Evolutionary conservation across 2,888 invertebrate species (phyloP).

Genomic region (Caenorhabditis sulstoni): DNA sequence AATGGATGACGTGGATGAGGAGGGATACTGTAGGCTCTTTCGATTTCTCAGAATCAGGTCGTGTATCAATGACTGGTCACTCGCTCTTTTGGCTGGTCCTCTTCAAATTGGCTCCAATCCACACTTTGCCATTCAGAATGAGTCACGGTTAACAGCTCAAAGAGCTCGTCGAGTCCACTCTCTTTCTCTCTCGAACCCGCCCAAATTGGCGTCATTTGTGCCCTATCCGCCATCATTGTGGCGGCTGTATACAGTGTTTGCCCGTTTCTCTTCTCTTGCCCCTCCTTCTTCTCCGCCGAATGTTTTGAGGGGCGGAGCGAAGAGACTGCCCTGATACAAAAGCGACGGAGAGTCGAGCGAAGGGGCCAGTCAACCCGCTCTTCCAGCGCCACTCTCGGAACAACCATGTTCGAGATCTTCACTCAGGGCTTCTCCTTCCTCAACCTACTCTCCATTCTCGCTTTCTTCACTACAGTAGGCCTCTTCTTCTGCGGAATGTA

Average conservation of each 20-base stretch:
- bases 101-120: slow-evolving; percentile 9
- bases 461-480: slow-evolving; percentile 88
- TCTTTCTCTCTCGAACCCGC: no score
- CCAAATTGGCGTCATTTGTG: slow-evolving; percentile 28
- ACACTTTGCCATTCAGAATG: neutral
- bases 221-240: slow-evolving; percentile 9
- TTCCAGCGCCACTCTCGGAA: neutral
- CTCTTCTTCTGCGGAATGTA: slow-evolving; percentile 86
- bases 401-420: slow-evolving; percentile 77
- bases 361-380: slow-evolving; percentile 20
- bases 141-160: slow-evolving; percentile 22
- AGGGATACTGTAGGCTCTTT: neutral
- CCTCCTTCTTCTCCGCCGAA: slow-evolving; percentile 54
- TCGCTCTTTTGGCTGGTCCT: slow-evolving; percentile 7
- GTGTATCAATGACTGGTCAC: slow-evolving; percentile 33
- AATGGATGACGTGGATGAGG: neutral
- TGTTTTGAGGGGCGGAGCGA: slow-evolving; percentile 47
- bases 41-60: neutral
- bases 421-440: slow-evolving; percentile 77
- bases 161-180: slow-evolving; percentile 30
- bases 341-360: slow-evolving; percentile 37
- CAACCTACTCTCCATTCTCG: slow-evolving; percentile 81
- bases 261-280: neutral
- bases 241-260: neutral
- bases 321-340: slow-evolving; percentile 39